Base-by-base conservation (phyloP, 2,113 vertebrate species). In the Phrynosoma blainvillii region DNA sequence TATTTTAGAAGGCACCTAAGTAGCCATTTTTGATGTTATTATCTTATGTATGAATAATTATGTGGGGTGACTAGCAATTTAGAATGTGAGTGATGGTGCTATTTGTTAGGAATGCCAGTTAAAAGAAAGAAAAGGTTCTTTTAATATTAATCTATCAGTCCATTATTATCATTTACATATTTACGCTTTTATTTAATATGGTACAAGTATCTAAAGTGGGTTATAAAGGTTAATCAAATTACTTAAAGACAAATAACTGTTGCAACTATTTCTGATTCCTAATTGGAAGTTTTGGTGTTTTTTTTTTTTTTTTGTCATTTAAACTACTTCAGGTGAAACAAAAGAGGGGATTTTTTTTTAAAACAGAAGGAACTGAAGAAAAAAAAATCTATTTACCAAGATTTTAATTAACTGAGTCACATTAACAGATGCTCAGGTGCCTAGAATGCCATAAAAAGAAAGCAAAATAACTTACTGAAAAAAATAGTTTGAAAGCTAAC, bases 111-210 rank as follows among this genome's bases (percentile, higher is more conserved):
- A 18, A 77, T 87, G 71, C 82, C 18, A 82, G 11, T 80, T 40
- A 74, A 66, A 27, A 79, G 71, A 68, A 54, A 79, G 54, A 0
- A 0, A 47, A 77, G 16, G 32, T 2, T 2, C 52, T 75, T 74
- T 70, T n/a, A 76, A 87, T 62, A 62, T 56, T 90, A 70, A 12
- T 21, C 80, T 2, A 23, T 88, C 59, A 25, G 62, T 85, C 27
- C 36, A 76, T 62, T 89, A 47, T 85, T 27, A 82, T 42, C 6
- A 70, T 0, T 84, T 36, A 80, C 12, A 40, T 87, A 86, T 84
- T 89, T 5, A 86, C 65, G 84, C 65, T 84, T 93, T 92, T 23
- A 11, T 66, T 88, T 91, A 73, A n/a, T 82, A 65, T 89, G 84
- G 42, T 79, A 75, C 71, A 88, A 70, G 25, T 84, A 36, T 54